phyloP scores from a whole-genome alignment of 2,113 vertebrate genomes.

The Carollia perspicillata region DNA sequence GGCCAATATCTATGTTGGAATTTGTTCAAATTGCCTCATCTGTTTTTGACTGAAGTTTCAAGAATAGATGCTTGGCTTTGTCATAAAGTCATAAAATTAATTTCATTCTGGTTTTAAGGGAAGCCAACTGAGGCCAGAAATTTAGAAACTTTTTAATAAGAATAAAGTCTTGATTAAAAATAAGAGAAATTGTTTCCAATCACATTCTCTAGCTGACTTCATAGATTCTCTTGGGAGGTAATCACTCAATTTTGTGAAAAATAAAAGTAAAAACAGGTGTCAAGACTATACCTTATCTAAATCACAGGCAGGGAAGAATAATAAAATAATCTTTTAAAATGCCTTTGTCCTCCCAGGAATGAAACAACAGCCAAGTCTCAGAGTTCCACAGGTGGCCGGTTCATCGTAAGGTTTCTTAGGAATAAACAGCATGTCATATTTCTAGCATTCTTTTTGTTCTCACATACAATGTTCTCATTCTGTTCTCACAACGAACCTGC shows the following conservation, averaged over 20 bases:
- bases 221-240: background rate
- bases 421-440: slow-evolving; percentile 1
- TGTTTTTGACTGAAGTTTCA: slow-evolving; percentile 55
- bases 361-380: slow-evolving; percentile 26
- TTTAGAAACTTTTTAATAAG: slow-evolving; percentile 51
- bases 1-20: background rate
- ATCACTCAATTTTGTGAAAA: slow-evolving; percentile 38
- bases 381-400: background rate
- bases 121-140: slow-evolving; percentile 11
- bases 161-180: slow-evolving; percentile 46
- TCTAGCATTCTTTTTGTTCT: background rate
- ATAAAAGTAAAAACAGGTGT: slow-evolving; percentile 37
- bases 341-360: background rate
- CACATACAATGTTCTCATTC: background rate
- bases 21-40: slow-evolving; percentile 39
- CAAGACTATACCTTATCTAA: slow-evolving; percentile 37
- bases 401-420: background rate
- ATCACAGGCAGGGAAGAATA: background rate
- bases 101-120: slow-evolving; percentile 41
- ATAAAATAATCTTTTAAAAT: slow-evolving; percentile 28
- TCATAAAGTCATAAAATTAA: slow-evolving; percentile 41
- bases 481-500: background rate
- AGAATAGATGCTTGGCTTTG: slow-evolving; percentile 34
- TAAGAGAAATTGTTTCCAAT: slow-evolving; percentile 44
- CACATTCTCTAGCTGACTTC: slow-evolving; percentile 7